phyloP scores from a whole-genome alignment of 2,113 vertebrate genomes.

The Nerophis ophidion region DNA sequence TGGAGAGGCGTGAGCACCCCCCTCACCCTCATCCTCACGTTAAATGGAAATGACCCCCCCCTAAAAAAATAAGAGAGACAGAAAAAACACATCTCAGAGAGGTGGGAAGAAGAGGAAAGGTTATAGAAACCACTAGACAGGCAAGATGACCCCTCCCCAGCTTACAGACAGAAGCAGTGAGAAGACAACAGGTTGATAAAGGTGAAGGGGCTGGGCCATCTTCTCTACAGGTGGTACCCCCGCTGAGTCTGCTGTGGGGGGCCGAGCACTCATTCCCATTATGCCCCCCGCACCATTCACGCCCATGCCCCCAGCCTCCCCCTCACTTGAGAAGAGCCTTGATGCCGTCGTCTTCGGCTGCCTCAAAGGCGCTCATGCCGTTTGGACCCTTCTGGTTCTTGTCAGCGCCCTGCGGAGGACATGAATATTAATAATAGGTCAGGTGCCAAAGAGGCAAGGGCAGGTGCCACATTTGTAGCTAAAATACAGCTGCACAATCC shows the following conservation, averaged over 20 bases:
- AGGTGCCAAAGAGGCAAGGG: no score
- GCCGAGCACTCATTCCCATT: constrained; percentile 2
- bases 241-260: constrained; percentile 43
- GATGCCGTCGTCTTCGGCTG: constrained; percentile 80
- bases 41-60: constrained; percentile 33
- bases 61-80: constrained; percentile 69
- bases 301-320: constrained; percentile 48
- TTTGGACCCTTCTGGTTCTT: constrained; percentile 83
- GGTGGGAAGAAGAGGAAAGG: constrained; percentile 33
- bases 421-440: constrained; percentile 21
- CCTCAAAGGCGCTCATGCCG: constrained; percentile 81
- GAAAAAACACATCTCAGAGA: constrained; percentile 34
- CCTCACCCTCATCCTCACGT: constrained; percentile 40
- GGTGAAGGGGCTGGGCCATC: constrained; percentile 53
- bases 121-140: constrained; percentile 37
- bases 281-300: constrained; percentile 38
- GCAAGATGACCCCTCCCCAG: constrained; percentile 49
- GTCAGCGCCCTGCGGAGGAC: constrained; percentile 84
- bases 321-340: constrained; percentile 89
- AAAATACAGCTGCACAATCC: no score
- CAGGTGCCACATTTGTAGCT: no score
- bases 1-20: constrained; percentile 31
- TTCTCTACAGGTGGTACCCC: constrained; percentile 63
- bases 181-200: constrained; percentile 78
- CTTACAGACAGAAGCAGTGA: constrained; percentile 80